Evolutionary conservation across 2,113 vertebrate genomes (phyloP).

Genomic region (Cardinalis cardinalis): DNA sequence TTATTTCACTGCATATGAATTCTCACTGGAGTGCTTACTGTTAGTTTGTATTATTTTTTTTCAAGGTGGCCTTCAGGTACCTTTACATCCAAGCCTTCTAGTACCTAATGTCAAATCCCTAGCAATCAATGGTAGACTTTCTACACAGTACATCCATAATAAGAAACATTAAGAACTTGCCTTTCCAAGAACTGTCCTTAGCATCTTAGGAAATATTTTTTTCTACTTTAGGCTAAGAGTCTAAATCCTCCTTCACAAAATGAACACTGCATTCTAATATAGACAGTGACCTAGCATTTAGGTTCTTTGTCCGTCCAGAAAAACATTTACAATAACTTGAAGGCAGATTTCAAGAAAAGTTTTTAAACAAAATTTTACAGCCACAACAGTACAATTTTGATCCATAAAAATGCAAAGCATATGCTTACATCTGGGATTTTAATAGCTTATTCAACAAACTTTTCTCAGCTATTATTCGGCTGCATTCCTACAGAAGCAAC

Average conservation of each 20-base stretch:
- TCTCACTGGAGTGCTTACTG: neutral
- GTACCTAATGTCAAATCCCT: neutral
- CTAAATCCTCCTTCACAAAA: neutral
- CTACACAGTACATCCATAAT: neutral
- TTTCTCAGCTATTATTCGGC: slow-evolving; percentile 28
- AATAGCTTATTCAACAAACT: slow-evolving; percentile 33
- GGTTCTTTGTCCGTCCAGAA: neutral
- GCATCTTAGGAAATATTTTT: neutral
- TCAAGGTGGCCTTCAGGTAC: neutral
- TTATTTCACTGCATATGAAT: neutral
- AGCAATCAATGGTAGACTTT: neutral
- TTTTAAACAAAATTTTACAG: neutral
- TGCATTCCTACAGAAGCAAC: slow-evolving; percentile 55
- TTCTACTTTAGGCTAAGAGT: neutral
- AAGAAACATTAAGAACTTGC: neutral
- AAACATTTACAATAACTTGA: neutral
- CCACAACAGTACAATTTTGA: slow-evolving; percentile 16
- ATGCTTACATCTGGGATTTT: slow-evolving; percentile 45
- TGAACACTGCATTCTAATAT: neutral
- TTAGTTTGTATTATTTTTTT: neutral
- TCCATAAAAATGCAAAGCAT: slow-evolving; percentile 30
- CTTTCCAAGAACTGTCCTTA: neutral
- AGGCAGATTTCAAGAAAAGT: neutral
- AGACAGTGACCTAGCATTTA: neutral
- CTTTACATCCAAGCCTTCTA: neutral